Evolutionary conservation across 1,140 invertebrate genomes (phyloP).

Genomic region (Gerris buenoi): DNA sequence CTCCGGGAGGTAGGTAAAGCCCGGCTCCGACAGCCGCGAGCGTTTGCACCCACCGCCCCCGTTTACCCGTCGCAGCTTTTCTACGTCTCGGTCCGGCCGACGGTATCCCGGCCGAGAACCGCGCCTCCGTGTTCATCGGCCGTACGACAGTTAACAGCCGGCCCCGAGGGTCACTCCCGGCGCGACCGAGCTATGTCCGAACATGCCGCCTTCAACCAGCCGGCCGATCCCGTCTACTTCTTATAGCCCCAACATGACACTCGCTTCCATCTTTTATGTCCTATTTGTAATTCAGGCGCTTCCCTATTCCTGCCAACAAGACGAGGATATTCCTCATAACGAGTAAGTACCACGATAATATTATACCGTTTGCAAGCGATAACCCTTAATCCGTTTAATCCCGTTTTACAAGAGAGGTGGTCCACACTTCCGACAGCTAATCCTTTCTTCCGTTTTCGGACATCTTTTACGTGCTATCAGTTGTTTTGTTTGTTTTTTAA

Average conservation of each 20-base stretch:
- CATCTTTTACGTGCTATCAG: no score
- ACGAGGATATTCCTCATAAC: constrained; percentile 69
- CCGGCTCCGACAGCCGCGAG: neutral
- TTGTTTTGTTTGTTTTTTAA: no score
- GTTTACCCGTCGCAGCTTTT: neutral
- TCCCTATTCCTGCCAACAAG: constrained; percentile 41
- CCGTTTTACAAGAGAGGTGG: no score
- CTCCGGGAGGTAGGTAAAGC: neutral
- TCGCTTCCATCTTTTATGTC: constrained; percentile 3
- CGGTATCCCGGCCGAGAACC: neutral
- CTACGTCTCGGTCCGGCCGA: neutral
- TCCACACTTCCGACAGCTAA: no score
- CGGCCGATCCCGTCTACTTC: neutral
- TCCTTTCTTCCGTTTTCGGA: no score
- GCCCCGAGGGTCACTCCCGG: neutral
- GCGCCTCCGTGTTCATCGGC: neutral
- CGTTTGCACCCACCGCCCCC: neutral
- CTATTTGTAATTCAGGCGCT: constrained; percentile 11
- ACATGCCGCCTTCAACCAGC: neutral
- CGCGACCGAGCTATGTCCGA: neutral
- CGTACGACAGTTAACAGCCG: neutral
- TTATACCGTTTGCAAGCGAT: neutral
- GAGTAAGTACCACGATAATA: constrained; percentile 43
- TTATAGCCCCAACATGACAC: neutral
- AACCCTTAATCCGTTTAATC: neutral